Evolutionary conservation across 1,140 invertebrate species (phyloP).

Genomic region (Antheraea pernyi): DNA sequence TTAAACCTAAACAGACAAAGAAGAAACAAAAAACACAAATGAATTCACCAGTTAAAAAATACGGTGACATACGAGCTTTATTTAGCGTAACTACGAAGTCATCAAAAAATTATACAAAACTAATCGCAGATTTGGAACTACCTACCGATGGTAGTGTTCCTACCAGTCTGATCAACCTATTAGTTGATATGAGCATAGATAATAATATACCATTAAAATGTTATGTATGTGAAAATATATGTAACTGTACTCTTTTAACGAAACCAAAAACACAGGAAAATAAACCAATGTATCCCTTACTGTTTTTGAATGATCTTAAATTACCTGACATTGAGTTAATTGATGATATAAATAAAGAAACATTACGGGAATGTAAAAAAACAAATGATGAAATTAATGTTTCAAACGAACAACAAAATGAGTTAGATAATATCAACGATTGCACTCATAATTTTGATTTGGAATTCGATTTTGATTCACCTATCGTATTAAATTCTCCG

Average conservation of each 20-base stretch:
- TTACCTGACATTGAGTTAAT: constrained; percentile 57
- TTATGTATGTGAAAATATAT: constrained; percentile 50
- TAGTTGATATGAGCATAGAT: constrained; percentile 64
- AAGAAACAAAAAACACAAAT: constrained; percentile 44
- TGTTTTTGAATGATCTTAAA: constrained; percentile 28
- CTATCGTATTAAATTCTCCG: constrained; percentile 19
- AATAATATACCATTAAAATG: constrained; percentile 43
- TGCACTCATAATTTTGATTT: constrained; percentile 37
- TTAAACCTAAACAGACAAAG: constrained; percentile 50
- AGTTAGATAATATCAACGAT: background rate
- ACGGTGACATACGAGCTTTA: constrained; percentile 70
- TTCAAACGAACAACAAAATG: constrained; percentile 12
- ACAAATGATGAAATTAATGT: constrained; percentile 14
- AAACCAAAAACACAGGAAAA: constrained; percentile 27
- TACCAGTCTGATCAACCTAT: constrained; percentile 53
- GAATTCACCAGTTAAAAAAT: constrained; percentile 55
- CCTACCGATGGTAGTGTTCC: constrained; percentile 46
- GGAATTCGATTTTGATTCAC: constrained; percentile 44
- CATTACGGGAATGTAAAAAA: constrained; percentile 37
- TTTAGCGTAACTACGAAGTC: constrained; percentile 71
- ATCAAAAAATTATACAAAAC: constrained; percentile 64
- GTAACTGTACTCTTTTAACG: constrained; percentile 44
- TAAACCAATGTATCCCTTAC: constrained; percentile 18
- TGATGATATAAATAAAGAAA: constrained; percentile 41
- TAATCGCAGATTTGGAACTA: constrained; percentile 58